Evolutionary conservation across 2,888 invertebrate genomes (phyloP), one percentile per base, ranked within the genome.

Genomic region (Tuberolachnus salignus): DNA sequence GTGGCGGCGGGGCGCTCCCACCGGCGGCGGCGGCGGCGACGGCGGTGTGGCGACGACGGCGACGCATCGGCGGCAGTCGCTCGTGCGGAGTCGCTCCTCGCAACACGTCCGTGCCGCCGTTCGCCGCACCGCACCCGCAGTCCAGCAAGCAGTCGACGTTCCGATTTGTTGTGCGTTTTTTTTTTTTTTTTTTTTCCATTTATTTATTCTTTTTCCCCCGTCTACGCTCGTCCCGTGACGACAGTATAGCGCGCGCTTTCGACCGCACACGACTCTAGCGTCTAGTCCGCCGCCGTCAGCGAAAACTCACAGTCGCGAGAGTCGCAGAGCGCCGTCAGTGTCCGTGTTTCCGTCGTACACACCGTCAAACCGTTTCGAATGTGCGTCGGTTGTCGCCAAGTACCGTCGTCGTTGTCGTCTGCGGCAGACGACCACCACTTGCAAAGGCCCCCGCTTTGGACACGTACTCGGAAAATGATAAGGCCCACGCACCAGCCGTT

Each of bases 331-430:
- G 21, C 3, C 16, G 21, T 34, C 26, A 55, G 16, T 23, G 51
- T 16, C 9, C 0, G 61, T 61, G 26, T 72, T 57, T 19, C 34
- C 34, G 51, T 63, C 72, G 34, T 42, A 21, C 49, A 72, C 72
- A 26, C 49, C 59, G 34, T 10, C 26, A 51, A 74, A 42, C 66
- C 73, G 69, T 78, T 78, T 78, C 78, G 78, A 78, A 78, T 78
- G 78, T 78, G 78, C 78, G 78, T 78, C 78, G 78, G 78, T 78
- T 78, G 78, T 49, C 67, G 21, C 21, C 59, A 78, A 78, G 34
- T 69, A 69, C 67, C 78, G 69, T 61, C 69, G 78, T 75, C 66
- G 75, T 75, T 57, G 75, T 78, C 78, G 78, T 78, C 78, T 69
- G 51, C 78, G 67, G 67, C 66, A 67, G 78, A 69, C 78, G 59